phyloP scores from a whole-genome alignment of 2,113 vertebrate genomes.

The Spermophilus dauricus region DNA sequence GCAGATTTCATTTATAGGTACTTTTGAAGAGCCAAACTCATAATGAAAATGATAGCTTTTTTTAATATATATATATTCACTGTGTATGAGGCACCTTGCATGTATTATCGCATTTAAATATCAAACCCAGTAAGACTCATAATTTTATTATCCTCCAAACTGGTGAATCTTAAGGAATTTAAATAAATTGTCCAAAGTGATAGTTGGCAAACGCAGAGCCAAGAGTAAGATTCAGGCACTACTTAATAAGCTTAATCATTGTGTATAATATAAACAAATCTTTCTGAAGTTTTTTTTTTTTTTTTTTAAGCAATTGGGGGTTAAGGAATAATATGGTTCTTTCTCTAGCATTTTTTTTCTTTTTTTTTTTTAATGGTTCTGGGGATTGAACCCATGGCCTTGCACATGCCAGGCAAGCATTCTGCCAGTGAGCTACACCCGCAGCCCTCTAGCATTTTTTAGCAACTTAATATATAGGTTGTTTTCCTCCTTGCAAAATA shows the following conservation, averaged over 20 bases:
- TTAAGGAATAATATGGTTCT: neutral
- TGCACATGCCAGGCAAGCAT: too few relatives aligned
- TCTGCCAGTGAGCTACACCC: too few relatives aligned
- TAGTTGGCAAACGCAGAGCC: neutral
- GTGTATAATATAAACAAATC: neutral
- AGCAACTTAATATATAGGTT: neutral
- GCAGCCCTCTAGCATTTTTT: neutral
- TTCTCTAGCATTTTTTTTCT: neutral
- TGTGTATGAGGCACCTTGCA: neutral
- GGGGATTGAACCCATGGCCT: too few relatives aligned
- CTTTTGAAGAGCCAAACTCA: conserved; percentile 26
- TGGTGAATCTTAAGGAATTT: neutral
- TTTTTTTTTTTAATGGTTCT: too few relatives aligned
- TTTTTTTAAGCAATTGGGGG: neutral
- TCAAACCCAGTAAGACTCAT: neutral
- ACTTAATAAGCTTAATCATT: neutral
- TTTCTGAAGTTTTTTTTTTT: conserved; percentile 5
- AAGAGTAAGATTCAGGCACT: neutral
- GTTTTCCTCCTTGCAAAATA: neutral
- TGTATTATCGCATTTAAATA: conserved; percentile 19
- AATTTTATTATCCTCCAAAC: neutral
- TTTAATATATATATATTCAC: neutral
- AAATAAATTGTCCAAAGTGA: conserved; percentile 7
- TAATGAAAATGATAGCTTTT: neutral
- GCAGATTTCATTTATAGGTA: conserved; percentile 2